Percentiles rank a stretch among this genome's conserved stretches.
phyloP scores from a whole-genome alignment of 2,113 vertebrate species.

The Siphamia tubifer region DNA sequence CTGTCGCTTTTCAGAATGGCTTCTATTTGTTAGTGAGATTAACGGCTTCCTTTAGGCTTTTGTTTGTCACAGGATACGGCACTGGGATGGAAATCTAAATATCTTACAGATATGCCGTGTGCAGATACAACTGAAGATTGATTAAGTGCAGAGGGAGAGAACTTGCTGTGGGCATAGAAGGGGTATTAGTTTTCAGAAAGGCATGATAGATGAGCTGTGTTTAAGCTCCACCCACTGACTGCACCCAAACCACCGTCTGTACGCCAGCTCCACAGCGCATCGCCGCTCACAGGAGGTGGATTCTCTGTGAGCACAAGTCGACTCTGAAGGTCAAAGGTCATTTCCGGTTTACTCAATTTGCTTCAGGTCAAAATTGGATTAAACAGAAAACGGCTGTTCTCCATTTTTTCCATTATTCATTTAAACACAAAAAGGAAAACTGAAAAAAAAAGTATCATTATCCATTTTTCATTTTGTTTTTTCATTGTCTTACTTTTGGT shows the following conservation, averaged over 20 bases:
- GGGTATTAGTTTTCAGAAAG: conserved; percentile 7
- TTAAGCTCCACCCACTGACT: conserved; percentile 28
- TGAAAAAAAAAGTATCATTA: no score
- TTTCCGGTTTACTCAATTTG: no score
- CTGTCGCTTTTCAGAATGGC: not conserved
- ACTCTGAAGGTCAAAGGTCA: no score
- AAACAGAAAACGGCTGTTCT: no score
- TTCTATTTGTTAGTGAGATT: conserved; percentile 5
- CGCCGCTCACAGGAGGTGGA: not conserved
- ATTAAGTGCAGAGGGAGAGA: conserved; percentile 7
- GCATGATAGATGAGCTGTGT: not conserved
- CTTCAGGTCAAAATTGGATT: no score
- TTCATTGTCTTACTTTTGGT: no score
- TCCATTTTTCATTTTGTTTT: no score
- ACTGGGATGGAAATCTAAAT: conserved; percentile 15
- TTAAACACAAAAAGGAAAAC: no score
- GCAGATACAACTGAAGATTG: conserved; percentile 3
- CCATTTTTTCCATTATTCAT: no score
- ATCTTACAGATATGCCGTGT: not conserved
- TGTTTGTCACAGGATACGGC: not conserved
- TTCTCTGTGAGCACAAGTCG: not conserved
- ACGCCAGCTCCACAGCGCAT: not conserved
- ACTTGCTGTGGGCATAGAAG: not conserved
- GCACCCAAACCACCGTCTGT: not conserved
- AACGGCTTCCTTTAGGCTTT: not conserved